Percentiles rank a stretch among this genome's conserved stretches.
phyloP scores from a whole-genome alignment of 2,888 invertebrate species.

The Myopa testacea region DNA sequence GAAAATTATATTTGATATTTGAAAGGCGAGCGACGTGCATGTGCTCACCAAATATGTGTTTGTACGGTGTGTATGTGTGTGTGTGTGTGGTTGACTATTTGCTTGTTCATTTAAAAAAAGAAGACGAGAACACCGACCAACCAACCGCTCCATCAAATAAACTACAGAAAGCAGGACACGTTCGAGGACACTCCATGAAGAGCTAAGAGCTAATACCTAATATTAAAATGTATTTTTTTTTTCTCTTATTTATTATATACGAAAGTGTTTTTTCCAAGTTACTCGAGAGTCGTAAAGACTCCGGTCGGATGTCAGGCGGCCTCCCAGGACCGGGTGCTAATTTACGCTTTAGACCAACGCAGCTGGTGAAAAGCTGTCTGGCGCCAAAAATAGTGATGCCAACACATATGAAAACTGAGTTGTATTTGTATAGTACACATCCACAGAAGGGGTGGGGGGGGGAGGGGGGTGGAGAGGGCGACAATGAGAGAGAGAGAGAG shows the following conservation, averaged over 20 bases:
- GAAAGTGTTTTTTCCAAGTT: neutral
- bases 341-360: conserved; percentile 43
- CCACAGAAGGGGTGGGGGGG: neutral
- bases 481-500: neutral
- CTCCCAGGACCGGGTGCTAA: neutral
- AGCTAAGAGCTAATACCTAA: neutral
- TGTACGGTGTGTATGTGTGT: conserved; percentile 30
- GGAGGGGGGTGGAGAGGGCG: neutral
- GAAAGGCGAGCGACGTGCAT: conserved; percentile 49
- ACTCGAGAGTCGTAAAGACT: neutral
- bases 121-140: neutral
- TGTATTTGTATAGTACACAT: neutral
- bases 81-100: neutral
- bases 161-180: conserved; percentile 19
- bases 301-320: conserved; percentile 1
- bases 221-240: conserved; percentile 18
- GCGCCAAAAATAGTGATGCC: conserved; percentile 60
- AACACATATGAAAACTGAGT: neutral
- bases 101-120: conserved; percentile 15
- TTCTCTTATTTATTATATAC: neutral
- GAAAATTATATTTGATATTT: conserved; percentile 49
- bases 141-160: neutral
- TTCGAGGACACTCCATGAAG: conserved; percentile 12
- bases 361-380: conserved; percentile 63
- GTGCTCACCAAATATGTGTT: conserved; percentile 36